Evolutionary conservation across 2,113 vertebrate genomes (phyloP).

Genomic region (Psilopsiagon aymara): DNA sequence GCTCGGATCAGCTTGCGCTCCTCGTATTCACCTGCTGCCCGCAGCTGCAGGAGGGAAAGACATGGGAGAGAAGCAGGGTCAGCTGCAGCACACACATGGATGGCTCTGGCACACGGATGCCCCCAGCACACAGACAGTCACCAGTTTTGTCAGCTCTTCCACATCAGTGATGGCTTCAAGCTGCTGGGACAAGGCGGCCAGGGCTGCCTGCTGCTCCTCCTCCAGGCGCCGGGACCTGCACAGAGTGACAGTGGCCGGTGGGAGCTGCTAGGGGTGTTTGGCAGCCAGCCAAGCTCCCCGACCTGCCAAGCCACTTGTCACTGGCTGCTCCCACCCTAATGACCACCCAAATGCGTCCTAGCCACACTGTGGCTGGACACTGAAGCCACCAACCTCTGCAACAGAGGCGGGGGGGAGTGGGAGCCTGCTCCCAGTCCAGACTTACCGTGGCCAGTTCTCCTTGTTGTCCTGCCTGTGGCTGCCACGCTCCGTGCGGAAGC

Average conservation of each 20-base stretch:
- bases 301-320: accelerated
- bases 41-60: constrained; percentile 74
- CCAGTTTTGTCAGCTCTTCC: constrained; percentile 90
- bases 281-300: accelerated
- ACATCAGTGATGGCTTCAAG: constrained; percentile 85
- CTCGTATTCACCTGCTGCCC: constrained; percentile 84
- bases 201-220: constrained; percentile 79
- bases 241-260: accelerated
- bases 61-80: background rate
- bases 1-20: constrained; percentile 92
- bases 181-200: constrained; percentile 80
- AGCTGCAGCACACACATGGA: background rate
- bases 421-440: background rate
- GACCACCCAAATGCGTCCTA: background rate
- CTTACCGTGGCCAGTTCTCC: constrained; percentile 92
- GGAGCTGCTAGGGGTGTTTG: background rate
- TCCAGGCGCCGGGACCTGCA: constrained; percentile 71
- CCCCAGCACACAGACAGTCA: background rate
- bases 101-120: background rate
- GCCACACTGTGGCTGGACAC: background rate
- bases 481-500: constrained; percentile 84
- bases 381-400: accelerated
- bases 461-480: constrained; percentile 86
- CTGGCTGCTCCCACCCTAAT: background rate
- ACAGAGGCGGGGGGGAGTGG: background rate